A percentile compares a stretch with the other conserved stretches of the same genome.
These are phyloP conservation scores for Lasioglossum baleicum DNA, from an alignment of 1,140 invertebrate species.

Conservation along the genomic window DNA sequence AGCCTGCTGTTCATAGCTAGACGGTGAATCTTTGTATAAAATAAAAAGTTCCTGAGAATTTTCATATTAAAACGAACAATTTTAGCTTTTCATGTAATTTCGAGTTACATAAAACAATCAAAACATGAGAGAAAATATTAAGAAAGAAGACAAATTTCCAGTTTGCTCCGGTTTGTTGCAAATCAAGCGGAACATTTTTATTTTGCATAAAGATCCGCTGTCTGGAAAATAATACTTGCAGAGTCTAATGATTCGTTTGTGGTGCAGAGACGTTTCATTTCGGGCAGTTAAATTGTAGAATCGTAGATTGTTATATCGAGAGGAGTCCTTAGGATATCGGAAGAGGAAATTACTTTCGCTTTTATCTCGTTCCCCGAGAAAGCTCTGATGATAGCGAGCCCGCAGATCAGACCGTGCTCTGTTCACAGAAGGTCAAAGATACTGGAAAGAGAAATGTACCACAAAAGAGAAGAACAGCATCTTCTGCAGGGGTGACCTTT, in stretches of 20 bases:
- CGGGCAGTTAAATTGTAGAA: conserved; percentile 27
- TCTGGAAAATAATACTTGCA: no score
- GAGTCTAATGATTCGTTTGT: no score
- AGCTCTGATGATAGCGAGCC: conserved; percentile 23
- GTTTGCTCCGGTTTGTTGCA: no score
- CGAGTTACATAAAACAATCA: no score
- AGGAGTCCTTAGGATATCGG: conserved; percentile 22
- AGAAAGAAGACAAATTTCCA: no score
- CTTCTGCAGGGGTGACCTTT: conserved; percentile 46
- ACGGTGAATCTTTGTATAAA: no score
- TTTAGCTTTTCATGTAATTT: no score
- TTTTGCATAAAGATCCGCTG: no score
- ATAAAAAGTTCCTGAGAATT: no score
- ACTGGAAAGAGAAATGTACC: conserved; percentile 19
- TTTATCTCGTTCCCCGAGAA: conserved; percentile 39
- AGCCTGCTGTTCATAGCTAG: no score
- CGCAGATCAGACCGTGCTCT: conserved; percentile 2
- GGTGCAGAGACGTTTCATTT: conserved; percentile 31
- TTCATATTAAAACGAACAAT: neutral
- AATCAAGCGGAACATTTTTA: no score
- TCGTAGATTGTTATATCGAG: neutral
- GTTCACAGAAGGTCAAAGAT: conserved; percentile 55
- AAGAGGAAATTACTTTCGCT: conserved; percentile 48
- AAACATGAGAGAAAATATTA: no score
- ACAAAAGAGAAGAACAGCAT: conserved; percentile 6